Conservation (phyloP, 2,797 vertebrate species). For the Acropternis orthonyx region DNA sequence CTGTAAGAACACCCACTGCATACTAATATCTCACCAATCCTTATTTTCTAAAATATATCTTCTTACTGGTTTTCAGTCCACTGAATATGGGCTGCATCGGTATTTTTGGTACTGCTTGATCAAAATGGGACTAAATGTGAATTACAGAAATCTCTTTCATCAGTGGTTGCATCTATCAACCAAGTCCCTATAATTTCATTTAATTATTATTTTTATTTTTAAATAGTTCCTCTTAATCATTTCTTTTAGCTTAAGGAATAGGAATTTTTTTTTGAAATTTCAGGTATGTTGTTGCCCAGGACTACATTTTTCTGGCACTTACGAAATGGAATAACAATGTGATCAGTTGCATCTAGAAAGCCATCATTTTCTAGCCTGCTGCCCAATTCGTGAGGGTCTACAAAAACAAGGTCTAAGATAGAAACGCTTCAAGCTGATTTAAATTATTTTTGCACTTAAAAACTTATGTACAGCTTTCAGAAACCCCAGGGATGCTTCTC, state of each 20-base stretch:
- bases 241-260: not conserved
- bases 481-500: not conserved
- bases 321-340: not conserved
- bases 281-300: not conserved
- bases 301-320: not conserved
- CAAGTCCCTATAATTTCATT: not conserved
- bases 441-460: not conserved
- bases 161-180: not conserved
- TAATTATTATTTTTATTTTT: not conserved
- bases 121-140: not conserved
- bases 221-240: not conserved
- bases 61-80: not conserved
- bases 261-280: not conserved
- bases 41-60: not conserved
- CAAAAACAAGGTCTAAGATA: not conserved
- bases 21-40: not conserved
- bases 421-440: not conserved
- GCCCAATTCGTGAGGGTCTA: not conserved
- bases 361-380: not conserved
- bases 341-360: slow-evolving; percentile 1
- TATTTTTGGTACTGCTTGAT: not conserved
- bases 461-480: not conserved
- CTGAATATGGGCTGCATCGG: not conserved
- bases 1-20: not conserved
- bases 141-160: not conserved